Base-by-base conservation (phyloP, 1,140 invertebrate species). In the Bombus sylvicola region DNA sequence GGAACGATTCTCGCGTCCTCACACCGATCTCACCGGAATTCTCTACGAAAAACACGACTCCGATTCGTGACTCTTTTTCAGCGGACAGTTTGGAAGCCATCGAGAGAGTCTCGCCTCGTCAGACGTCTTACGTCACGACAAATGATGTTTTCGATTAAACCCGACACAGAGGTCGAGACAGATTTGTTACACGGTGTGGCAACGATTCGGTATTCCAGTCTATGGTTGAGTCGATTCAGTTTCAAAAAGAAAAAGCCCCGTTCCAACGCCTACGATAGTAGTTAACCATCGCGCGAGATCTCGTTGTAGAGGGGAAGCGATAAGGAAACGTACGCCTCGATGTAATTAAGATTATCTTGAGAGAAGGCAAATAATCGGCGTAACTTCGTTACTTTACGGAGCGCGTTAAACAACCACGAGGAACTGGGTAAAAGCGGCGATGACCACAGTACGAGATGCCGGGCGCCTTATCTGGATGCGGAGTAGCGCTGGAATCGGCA, bases 311-410 rank as follows among this genome's bases (percentile, higher is more conserved):
- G 18, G 5, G 18, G 31, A 1, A 1, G 9, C 73, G 43, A 74
- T 53, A 74, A 31, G 31, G 34, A 1, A 68, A 77, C 25, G 25
- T 22, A 53, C 53, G 39, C 28, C n/a, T 8, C 34, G 31, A 68
- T 83, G 62, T 47, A 75, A 87, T 87, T 77, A 87, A 87, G 53
- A 83, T 87, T 78, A 62, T 53, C 76, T 57, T 10, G 34, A 4
- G 47, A 64, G 25, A 41, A n/a, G 37, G 25, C 15, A 62, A 34
- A 75, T 75, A 75, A 69, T 82, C 41, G 71, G 74, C 47, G 75
- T 83, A 69, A 87, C 80, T 47, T 41, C 12, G 72, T 87, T 80
- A 83, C 87, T 59, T 83, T 47, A 62, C 75, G 69, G 81, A 31
- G 12, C 53, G 62, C 37, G 62, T 79, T 53, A 13, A 64, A 37